phyloP scores from a whole-genome alignment of 2,888 invertebrate species.

The Folsomia candida region DNA sequence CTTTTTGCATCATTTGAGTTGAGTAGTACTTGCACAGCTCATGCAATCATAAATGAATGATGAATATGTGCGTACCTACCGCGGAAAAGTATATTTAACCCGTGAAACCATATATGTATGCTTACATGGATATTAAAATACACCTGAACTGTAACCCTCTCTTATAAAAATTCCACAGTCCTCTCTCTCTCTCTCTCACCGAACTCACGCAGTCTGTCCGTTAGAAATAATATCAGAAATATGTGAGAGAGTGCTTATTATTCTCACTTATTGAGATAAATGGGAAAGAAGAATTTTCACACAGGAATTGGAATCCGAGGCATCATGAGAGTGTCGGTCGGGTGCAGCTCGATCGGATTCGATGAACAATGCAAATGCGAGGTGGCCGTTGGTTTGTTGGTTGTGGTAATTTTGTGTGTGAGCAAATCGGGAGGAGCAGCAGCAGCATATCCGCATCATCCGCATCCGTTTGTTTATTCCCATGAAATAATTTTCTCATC shows the following conservation, averaged over 20 bases:
- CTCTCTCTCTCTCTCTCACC: too few relatives aligned
- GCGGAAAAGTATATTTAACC: too few relatives aligned
- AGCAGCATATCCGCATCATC: not conserved
- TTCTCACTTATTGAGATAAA: conserved; percentile 8
- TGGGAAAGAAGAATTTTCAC: conserved; percentile 11
- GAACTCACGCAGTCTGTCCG: too few relatives aligned
- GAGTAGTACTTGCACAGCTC: too few relatives aligned
- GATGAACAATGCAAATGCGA: not conserved
- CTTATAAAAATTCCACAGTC: too few relatives aligned
- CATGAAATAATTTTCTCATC: conserved; percentile 18
- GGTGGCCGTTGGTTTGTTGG: not conserved
- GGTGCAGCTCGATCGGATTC: not conserved
- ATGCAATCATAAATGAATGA: too few relatives aligned
- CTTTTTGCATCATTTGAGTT: too few relatives aligned
- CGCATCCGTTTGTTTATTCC: conserved; percentile 20
- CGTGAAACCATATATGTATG: too few relatives aligned
- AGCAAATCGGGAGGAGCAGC: conserved; percentile 19
- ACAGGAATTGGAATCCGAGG: conserved; percentile 14
- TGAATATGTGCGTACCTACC: too few relatives aligned
- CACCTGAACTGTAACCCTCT: too few relatives aligned
- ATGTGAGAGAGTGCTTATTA: not conserved
- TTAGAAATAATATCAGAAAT: too few relatives aligned
- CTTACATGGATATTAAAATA: too few relatives aligned
- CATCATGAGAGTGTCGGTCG: not conserved
- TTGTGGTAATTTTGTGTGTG: conserved; percentile 2